Evolutionary conservation across 2,113 vertebrate species (phyloP), one percentile per base, ranked within the genome.

Genomic region (Mesitornis unicolor): DNA sequence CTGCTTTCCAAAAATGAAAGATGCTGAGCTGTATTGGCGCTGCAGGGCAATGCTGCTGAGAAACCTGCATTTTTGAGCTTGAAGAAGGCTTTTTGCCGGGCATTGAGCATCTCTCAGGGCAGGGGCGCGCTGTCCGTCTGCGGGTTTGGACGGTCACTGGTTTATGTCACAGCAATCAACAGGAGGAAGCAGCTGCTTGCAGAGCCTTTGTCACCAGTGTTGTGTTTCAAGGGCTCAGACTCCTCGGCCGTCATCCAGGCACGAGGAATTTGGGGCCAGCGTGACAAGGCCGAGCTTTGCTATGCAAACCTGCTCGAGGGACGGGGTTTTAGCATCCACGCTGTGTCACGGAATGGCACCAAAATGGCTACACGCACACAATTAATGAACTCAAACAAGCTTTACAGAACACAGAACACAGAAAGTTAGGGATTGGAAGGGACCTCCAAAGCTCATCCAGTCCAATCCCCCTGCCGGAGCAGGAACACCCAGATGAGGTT

Each of bases 101-200:
- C 16, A 0, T 12, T 18, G 38, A 33, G 74, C 45, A 35, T 53
- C 61, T 2, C 54, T 14, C 12, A 60, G 45, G 56, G 24, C 2
- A 2, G 67, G 45, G 56, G 24, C 2, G 3, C 12, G 0, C 14
- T 18, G 31, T 26, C 43, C 2, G 0, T 35, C 36, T 22, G 25
- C 35, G 1, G 0, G 29, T 17, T 67, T 17, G 60, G 38, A 13
- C 2, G 8, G 31, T 14, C 1, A 1, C 48, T 50, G 42, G 0
- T 67, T 61, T 15, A 25, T 31, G 47, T 38, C 80, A 38, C 43
- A 68, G 65, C 40, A 53, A 78, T 40, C 48, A 64, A 57, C 11
- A 48, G 67, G 68, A 68, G 28, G 60, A 79, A 50, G 54, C 60
- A 84, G 80, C 47, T 56, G 86, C 74, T 31, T 12, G 9, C 3